Evolutionary conservation across 2,888 invertebrate species (phyloP).

Genomic region (Drosophila demipolita): DNA sequence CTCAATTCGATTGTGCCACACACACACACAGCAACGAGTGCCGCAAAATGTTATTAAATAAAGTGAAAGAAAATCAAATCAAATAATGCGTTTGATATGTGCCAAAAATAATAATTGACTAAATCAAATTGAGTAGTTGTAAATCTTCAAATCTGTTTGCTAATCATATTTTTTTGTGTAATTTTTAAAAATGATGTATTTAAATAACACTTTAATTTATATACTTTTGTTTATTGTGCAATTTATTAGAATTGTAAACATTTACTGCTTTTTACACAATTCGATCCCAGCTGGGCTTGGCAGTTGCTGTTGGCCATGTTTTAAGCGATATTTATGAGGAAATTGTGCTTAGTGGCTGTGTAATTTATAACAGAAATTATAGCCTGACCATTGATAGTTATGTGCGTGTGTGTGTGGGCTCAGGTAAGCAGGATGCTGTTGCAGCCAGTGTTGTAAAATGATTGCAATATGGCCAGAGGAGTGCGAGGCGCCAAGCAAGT

Average conservation of each 20-base stretch:
- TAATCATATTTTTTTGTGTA: background rate
- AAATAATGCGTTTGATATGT: background rate
- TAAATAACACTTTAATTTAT: background rate
- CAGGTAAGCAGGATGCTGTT: conserved; percentile 28
- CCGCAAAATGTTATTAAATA: background rate
- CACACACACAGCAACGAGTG: background rate
- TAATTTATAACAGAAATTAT: conserved; percentile 34
- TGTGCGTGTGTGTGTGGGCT: background rate
- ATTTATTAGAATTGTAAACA: background rate
- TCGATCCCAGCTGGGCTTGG: background rate
- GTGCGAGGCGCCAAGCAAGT: conserved; percentile 15
- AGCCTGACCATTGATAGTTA: conserved; percentile 1
- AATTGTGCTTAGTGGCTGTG: conserved; percentile 18
- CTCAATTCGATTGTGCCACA: background rate
- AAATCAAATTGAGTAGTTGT: background rate
- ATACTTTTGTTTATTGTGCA: background rate
- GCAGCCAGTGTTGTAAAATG: conserved; percentile 51
- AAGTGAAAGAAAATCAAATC: background rate
- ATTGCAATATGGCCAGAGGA: conserved; percentile 36
- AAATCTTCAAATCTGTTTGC: background rate
- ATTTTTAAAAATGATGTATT: background rate
- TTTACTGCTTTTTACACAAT: background rate
- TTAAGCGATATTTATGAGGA: conserved; percentile 33
- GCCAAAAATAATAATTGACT: background rate
- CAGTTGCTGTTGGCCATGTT: background rate